Evolutionary conservation across 2,888 invertebrate genomes (phyloP), one percentile per base, ranked within the genome.

Genomic region (Idaea straminata): DNA sequence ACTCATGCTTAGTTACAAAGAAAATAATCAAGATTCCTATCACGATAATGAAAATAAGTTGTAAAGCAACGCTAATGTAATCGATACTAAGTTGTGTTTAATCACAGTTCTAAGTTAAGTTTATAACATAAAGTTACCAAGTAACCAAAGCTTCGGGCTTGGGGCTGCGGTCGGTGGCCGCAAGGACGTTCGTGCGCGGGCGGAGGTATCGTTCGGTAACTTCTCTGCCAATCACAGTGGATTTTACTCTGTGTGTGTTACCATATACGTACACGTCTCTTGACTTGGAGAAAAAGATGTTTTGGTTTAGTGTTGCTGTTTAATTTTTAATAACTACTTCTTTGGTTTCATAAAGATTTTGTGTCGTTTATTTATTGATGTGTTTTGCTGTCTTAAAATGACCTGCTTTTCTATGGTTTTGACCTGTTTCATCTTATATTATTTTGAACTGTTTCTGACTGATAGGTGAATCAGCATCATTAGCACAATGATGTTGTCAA

Each of bases 161-260:
- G 10, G 78, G 76, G 80, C 80, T 75, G 84, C 88, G 91, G 91
- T 91, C 91, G 91, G 84, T 91, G 85, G 77, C 85, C 86, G 91
- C 92, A 92, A 92, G 92, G 92, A 91, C 92, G 92, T 91, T 87
- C 87, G 84, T 87, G 91, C 89, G 91, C 91, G 91, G 90, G 91
- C 87, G 91, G 87, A 79, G 82, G 85, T 76, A 79, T 74, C 79
- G 78, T 78, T 79, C 83, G 77, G 83, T 83, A 76, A 79, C 82
- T 78, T 85, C 82, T 86, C 80, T 59, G 6, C 88, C 87, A 87
- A 87, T 87, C 71, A 75, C 47, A 62, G 15, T 35, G 61, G 25
- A 1, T n/a, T 6, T 15, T 15, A n/a, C 61, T 66, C 66, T 68
- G 59, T 10, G 62, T 73, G 77, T 69, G 78, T 79, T 80, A 68